phyloP scores from a whole-genome alignment of 2,113 vertebrate species.

The Microcebus murinus region DNA sequence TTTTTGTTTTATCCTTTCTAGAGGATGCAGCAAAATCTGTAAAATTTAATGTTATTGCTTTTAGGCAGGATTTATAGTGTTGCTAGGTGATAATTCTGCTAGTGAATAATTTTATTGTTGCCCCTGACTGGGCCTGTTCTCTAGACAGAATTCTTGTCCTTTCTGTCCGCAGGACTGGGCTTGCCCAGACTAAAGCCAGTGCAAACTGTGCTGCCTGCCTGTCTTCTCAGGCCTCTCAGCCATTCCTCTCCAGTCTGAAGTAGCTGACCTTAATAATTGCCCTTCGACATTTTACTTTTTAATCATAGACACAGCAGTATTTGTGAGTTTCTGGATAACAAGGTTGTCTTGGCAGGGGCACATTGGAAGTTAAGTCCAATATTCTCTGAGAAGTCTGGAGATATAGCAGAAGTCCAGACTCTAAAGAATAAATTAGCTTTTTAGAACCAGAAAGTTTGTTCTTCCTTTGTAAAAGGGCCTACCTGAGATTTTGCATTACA shows the following conservation, averaged over 20 bases:
- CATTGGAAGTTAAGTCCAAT: background rate
- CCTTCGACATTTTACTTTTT: background rate
- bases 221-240: background rate
- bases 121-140: background rate
- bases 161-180: conserved; percentile 34
- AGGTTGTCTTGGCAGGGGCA: background rate
- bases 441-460: no score
- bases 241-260: background rate
- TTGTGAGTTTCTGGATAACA: conserved; percentile 21
- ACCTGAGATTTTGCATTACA: background rate
- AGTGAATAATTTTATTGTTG: conserved; percentile 31
- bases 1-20: conserved; percentile 27
- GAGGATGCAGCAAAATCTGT: background rate
- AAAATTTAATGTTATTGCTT: conserved; percentile 8
- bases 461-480: no score
- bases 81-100: background rate
- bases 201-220: background rate
- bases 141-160: background rate
- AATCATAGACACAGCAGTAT: background rate
- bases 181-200: background rate
- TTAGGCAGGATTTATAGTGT: conserved; percentile 9
- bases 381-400: background rate
- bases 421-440: no score
- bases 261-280: background rate
- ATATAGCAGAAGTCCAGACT: no score